Conservation (phyloP, 2,797 vertebrate genomes). For the Lepus townsendii region DNA sequence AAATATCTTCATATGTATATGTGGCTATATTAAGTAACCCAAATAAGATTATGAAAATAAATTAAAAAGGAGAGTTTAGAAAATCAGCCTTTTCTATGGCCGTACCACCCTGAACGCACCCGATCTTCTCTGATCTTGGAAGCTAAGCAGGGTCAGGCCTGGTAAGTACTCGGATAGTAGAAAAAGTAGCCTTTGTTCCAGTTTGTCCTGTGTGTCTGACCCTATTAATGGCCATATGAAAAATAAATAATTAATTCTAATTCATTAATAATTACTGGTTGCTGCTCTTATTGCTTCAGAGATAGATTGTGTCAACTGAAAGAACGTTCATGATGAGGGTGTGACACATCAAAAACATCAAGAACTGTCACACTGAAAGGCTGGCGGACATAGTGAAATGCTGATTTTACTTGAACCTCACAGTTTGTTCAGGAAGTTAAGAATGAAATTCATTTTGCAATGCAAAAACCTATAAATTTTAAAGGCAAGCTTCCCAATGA, state of each 20-base stretch:
- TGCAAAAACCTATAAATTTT: slow-evolving; percentile 10
- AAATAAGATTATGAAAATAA: not conserved
- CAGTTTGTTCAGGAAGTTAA: not conserved
- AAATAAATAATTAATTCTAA: not conserved
- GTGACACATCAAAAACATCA: not conserved
- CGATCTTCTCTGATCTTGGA: no score
- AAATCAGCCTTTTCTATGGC: not conserved
- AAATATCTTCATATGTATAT: not conserved
- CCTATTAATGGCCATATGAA: not conserved
- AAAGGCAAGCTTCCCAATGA: not conserved
- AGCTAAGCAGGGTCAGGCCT: no score
- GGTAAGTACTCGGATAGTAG: no score
- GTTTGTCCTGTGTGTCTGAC: not conserved
- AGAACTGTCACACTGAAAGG: not conserved
- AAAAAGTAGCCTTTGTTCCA: not conserved
- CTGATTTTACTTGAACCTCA: not conserved
- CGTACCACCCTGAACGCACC: no score
- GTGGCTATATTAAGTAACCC: not conserved
- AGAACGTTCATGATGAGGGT: not conserved
- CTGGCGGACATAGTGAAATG: not conserved
- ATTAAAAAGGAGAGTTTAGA: not conserved
- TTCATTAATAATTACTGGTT: not conserved
- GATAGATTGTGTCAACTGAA: not conserved
- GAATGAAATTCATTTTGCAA: slow-evolving; percentile 6
- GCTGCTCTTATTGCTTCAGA: not conserved